Evolutionary conservation across 2,888 invertebrate genomes (phyloP).

Genomic region (Geophilus truncorum): DNA sequence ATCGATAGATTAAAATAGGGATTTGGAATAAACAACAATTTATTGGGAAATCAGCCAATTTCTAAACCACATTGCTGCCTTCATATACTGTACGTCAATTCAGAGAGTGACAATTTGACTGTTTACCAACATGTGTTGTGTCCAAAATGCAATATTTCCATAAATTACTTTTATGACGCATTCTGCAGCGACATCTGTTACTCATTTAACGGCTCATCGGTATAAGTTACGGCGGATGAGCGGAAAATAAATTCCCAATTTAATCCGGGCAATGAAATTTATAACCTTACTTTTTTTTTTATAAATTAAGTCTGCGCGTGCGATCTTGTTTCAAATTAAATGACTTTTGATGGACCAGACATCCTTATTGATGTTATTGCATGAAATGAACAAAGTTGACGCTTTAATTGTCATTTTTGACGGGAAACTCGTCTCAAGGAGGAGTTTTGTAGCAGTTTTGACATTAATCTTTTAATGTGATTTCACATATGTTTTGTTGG

Average conservation of each 20-base stretch:
- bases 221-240: not conserved
- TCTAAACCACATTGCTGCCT: too few relatives aligned
- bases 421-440: too few relatives aligned
- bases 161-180: not conserved
- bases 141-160: not conserved
- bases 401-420: too few relatives aligned
- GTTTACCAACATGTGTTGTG: not conserved
- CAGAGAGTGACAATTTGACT: not conserved
- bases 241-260: not conserved
- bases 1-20: too few relatives aligned
- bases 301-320: not conserved
- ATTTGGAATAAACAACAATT: too few relatives aligned
- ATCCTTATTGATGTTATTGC: too few relatives aligned
- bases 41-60: too few relatives aligned
- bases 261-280: not conserved
- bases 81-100: not conserved
- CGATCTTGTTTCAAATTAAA: too few relatives aligned
- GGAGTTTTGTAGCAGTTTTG: too few relatives aligned
- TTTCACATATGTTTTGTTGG: too few relatives aligned
- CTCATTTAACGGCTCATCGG: not conserved
- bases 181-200: not conserved
- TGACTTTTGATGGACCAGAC: not conserved
- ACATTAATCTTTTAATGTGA: too few relatives aligned
- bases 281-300: not conserved
- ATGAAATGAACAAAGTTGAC: too few relatives aligned